Percentiles rank a stretch among this genome's conserved stretches.
phyloP scores from a whole-genome alignment of 2,113 vertebrate genomes.

The Podocnemis expansa region DNA sequence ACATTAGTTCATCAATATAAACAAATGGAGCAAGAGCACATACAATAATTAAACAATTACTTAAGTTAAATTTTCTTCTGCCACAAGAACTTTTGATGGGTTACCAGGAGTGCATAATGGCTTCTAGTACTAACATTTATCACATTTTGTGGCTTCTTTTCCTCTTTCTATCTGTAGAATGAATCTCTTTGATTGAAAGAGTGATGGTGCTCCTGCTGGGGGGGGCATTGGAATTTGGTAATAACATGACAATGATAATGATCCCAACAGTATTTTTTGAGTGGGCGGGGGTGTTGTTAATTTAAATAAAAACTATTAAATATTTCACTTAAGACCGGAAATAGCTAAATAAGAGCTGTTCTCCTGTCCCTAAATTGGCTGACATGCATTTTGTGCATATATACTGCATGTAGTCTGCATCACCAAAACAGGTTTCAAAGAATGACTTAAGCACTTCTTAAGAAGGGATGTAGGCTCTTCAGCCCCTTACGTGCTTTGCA shows the following conservation, averaged over 20 bases:
- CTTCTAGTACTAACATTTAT: rapidly evolving
- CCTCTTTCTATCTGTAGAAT: not conserved
- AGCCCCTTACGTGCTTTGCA: not conserved
- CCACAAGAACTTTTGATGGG: not conserved
- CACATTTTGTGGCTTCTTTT: not conserved
- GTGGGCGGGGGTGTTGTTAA: not conserved
- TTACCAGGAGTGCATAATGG: not conserved
- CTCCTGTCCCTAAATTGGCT: not conserved
- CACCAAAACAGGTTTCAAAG: not conserved
- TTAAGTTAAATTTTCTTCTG: not conserved
- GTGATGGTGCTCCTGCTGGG: not conserved
- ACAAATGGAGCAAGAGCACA: too few species aligned
- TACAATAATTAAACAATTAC: not conserved
- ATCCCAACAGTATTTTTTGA: not conserved
- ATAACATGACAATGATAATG: not conserved
- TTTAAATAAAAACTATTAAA: not conserved
- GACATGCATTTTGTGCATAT: not conserved
- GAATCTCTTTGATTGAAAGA: not conserved
- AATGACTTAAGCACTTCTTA: not conserved
- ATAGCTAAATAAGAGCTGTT: not conserved
- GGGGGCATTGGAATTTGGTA: not conserved
- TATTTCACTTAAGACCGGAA: not conserved
- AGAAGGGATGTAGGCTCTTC: not conserved
- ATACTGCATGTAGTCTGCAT: not conserved
- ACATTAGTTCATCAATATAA: not conserved